A percentile compares a stretch with the other conserved stretches of the same genome.
Conservation (phyloP, 2,113 vertebrate species). For the Macaca nemestrina region DNA sequence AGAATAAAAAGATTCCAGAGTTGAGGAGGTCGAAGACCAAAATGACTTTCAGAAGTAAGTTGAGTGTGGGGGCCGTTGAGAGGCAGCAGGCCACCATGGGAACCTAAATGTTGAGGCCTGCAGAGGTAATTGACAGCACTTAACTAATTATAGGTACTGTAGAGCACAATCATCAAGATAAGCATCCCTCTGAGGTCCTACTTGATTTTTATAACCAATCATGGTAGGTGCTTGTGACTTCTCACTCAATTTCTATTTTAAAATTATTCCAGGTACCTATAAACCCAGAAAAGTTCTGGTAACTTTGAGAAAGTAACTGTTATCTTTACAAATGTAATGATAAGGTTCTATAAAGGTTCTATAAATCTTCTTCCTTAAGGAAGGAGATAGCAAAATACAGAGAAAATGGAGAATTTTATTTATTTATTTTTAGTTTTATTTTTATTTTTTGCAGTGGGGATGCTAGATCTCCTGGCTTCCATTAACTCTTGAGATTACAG, state of each 20-base stretch:
- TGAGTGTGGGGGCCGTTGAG: rapidly evolving
- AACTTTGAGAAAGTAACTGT: neutral
- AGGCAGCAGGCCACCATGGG: rapidly evolving
- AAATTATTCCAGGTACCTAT: neutral
- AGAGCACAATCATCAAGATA: neutral
- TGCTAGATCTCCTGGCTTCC: neutral
- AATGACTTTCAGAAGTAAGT: neutral
- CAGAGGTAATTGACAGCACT: neutral
- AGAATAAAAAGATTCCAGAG: neutral
- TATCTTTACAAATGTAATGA: neutral
- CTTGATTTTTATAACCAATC: neutral
- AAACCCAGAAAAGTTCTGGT: neutral
- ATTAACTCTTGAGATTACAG: neutral
- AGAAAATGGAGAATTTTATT: neutral
- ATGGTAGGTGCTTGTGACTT: neutral
- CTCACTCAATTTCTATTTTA: neutral
- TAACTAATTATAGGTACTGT: neutral
- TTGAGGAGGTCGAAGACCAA: neutral
- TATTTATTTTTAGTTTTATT: neutral
- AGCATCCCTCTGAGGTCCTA: neutral
- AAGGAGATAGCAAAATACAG: neutral
- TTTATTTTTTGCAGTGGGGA: neutral
- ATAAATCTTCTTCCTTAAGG: neutral
- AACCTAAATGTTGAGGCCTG: rapidly evolving
- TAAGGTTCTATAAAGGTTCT: neutral